These are phyloP conservation scores for Epinephelus malabaricus DNA, from an alignment of 2,797 vertebrate genomes.

Conservation along the genomic window DNA sequence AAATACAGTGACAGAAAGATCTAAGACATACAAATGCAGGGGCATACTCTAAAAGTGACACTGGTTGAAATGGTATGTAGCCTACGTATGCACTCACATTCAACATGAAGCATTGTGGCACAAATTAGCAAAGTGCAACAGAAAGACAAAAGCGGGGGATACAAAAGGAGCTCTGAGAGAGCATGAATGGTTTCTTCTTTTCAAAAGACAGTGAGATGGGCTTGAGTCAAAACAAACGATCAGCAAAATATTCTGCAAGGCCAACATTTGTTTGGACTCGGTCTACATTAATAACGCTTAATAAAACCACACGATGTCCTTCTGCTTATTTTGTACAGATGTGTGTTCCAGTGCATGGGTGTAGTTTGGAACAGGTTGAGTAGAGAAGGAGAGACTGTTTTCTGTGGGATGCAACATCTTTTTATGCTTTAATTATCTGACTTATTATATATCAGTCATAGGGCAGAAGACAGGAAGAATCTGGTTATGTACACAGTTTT, in stretches of 20 bases:
- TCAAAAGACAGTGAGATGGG: slow-evolving; percentile 1
- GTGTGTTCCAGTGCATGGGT: background rate
- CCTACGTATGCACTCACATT: background rate
- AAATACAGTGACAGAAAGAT: background rate
- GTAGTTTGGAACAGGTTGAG: background rate
- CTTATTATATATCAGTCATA: no score
- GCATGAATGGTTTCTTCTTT: background rate
- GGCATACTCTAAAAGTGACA: no score
- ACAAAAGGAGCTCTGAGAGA: background rate
- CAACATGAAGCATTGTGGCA: background rate
- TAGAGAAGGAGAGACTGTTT: background rate
- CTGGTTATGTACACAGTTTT: no score
- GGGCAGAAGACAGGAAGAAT: no score
- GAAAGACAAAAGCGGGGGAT: background rate
- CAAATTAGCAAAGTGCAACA: background rate
- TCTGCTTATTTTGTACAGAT: background rate
- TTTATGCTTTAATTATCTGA: background rate
- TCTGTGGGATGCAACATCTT: background rate
- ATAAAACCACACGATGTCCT: background rate
- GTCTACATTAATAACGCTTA: background rate
- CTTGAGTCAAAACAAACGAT: slow-evolving; percentile 15
- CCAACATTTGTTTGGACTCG: background rate
- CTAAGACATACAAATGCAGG: background rate
- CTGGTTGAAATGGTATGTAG: background rate
- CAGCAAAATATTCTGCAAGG: background rate